Conservation (phyloP, 2,113 vertebrate genomes). For the Platichthys flesus region DNA sequence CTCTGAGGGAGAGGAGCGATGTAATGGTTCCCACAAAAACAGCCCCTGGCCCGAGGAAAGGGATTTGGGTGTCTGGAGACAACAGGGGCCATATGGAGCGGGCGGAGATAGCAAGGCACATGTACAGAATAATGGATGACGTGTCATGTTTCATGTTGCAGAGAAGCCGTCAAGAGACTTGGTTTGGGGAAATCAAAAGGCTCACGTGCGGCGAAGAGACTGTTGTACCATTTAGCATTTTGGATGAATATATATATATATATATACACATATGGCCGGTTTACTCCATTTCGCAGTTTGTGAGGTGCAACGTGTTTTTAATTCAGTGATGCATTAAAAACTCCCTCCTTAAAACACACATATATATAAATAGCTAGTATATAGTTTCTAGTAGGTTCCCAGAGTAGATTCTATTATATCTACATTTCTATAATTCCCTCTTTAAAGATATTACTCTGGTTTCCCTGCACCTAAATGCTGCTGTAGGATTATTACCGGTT, state of each 20-base stretch:
- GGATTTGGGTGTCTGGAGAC: conserved; percentile 87
- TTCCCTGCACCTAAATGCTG: too few relatives aligned
- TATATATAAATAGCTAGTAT: too few relatives aligned
- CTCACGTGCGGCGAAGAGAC: conserved; percentile 80
- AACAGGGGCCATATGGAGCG: conserved; percentile 85
- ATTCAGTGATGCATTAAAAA: too few relatives aligned
- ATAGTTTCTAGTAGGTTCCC: too few relatives aligned
- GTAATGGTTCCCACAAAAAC: conserved; percentile 83
- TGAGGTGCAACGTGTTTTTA: too few relatives aligned
- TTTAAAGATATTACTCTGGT: too few relatives aligned
- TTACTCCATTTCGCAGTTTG: too few relatives aligned
- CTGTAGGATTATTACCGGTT: too few relatives aligned
- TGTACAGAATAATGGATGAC: conserved; percentile 88
- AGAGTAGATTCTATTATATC: too few relatives aligned
- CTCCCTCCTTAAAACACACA: too few relatives aligned
- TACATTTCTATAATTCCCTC: too few relatives aligned
- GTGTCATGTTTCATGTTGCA: conserved; percentile 88
- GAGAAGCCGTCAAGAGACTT: conserved; percentile 83
- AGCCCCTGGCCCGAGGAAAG: conserved; percentile 84
- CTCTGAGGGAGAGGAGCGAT: conserved; percentile 81
- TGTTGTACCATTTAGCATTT: conserved; percentile 74
- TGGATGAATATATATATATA: conserved; percentile 8
- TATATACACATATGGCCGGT: not conserved
- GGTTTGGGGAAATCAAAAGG: conserved; percentile 84
- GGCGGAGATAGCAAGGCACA: conserved; percentile 82